Evolutionary conservation across 2,113 vertebrate genomes (phyloP), one percentile per base, ranked within the genome.

Genomic region (Barnardius zonarius): DNA sequence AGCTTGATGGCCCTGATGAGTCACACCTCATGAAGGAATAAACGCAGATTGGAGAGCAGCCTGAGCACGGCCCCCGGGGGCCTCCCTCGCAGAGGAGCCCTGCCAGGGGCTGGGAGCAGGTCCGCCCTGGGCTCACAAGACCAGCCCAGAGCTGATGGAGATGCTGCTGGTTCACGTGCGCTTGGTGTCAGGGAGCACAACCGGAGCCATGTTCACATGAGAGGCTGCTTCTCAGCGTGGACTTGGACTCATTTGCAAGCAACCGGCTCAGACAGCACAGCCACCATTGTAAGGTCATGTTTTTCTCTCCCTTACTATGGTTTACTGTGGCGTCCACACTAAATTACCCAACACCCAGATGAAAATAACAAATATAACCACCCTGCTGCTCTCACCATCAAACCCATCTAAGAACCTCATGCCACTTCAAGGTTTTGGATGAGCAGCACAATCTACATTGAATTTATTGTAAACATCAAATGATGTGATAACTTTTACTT

Each of bases 1-100:
- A 80, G 81, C 57, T 82, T 82, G 79, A 94, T 83, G 67, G 82
- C 81, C 95, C 44, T 33, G 73, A 91, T 87, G 92, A 95, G 74
- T 92, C 85, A 92, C 74, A 85, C 86, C 80, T 78, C 57, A 83
- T 90, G n/a, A 80, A 61, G 64, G 16, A 82, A 43, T 44, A 17
- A 41, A 39, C 13, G 24, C 62, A 51, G 31, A 92, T 73, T 43
- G 55, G 46, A 81, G 66, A 92, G 51, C 41, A 86, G 73, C 37
- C 69, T 51, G 33, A 37, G 70, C 86, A 72, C 1, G 3, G 22
- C 63, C 43, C 39, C 55, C 14, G 3, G 9, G 24, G 83, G 30
- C 17, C n/a, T 49, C 19, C 28, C 6, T 63, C 6, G 0, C 3
- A 4, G 15, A 76, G 46, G 3, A 92, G 5, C 3, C 1, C 18